A percentile compares a stretch with the other conserved stretches of the same genome.
Conservation (phyloP, 1,140 invertebrate species). For the Nylanderia fulva region DNA sequence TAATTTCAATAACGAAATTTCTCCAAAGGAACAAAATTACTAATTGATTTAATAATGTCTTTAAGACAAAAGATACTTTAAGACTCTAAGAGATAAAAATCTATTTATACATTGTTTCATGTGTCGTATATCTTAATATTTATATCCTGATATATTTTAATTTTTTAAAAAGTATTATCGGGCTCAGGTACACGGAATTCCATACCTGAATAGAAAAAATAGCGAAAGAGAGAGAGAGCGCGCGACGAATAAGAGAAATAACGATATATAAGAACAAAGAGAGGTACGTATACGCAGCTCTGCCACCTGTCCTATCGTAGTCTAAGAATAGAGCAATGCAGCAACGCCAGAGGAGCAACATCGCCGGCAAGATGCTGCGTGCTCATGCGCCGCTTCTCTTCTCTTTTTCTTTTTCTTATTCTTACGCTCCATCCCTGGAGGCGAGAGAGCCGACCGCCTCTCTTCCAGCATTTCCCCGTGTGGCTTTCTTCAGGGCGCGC, state of each 20-base stretch:
- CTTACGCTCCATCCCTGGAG: conserved; percentile 68
- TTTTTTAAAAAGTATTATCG: no score
- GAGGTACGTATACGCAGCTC: conserved; percentile 64
- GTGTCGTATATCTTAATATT: no score
- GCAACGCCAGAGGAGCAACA: conserved; percentile 58
- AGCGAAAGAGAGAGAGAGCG: no score
- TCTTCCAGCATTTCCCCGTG: conserved; percentile 29
- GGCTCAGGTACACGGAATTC: no score
- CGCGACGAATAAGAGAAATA: conserved; percentile 38
- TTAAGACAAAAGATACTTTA: no score
- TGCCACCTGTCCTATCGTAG: conserved; percentile 82
- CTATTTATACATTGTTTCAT: no score
- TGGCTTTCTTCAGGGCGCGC: conserved; percentile 54
- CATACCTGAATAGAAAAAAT: conserved; percentile 68
- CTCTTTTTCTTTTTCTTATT: conserved; percentile 64
- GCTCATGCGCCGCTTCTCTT: conserved; percentile 71
- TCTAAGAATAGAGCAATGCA: conserved; percentile 80
- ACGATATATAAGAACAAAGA: conserved; percentile 62
- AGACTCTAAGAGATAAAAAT: no score
- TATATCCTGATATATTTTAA: no score
- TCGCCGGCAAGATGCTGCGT: conserved; percentile 81
- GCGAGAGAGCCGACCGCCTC: conserved; percentile 39
- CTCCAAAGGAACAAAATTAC: no score
- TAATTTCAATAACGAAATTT: no score
- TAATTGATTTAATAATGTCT: no score